Evolutionary conservation across 2,797 vertebrate species (phyloP).

Genomic region (Arctocebus calabarensis): DNA sequence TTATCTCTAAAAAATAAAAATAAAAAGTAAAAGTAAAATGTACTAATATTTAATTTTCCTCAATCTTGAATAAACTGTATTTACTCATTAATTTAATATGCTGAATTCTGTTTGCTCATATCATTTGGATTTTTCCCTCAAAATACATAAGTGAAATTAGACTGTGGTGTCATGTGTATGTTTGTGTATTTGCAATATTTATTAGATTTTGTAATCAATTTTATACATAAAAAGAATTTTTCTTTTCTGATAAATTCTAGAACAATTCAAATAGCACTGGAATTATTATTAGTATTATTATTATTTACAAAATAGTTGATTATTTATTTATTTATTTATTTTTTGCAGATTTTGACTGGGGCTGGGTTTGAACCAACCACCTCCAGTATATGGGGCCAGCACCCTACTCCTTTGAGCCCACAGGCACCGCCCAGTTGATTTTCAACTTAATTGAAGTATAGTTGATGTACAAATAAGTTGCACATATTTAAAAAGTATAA

Average conservation of each 20-base stretch:
- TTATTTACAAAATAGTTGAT: neutral
- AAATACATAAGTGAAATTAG: neutral
- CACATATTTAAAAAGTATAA: neutral
- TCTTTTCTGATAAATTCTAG: neutral
- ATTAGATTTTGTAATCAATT: neutral
- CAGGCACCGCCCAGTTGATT: neutral
- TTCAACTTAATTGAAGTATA: neutral
- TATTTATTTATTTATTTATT: too few relatives aligned
- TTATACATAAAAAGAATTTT: neutral
- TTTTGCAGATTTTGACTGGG: too few relatives aligned
- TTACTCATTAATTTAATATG: slow-evolving; percentile 21
- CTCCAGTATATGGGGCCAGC: too few relatives aligned
- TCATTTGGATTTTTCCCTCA: neutral
- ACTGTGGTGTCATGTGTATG: neutral
- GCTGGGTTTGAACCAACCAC: too few relatives aligned
- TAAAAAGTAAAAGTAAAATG: neutral
- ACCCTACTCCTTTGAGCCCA: too few relatives aligned
- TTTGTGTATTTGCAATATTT: neutral
- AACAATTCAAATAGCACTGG: neutral
- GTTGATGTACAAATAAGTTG: neutral
- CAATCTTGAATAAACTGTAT: neutral
- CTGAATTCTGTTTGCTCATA: neutral
- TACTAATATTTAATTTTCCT: neutral
- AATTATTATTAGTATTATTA: neutral
- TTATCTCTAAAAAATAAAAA: neutral